Conservation (phyloP, 2,113 vertebrate genomes). For the Prunella himalayana region DNA sequence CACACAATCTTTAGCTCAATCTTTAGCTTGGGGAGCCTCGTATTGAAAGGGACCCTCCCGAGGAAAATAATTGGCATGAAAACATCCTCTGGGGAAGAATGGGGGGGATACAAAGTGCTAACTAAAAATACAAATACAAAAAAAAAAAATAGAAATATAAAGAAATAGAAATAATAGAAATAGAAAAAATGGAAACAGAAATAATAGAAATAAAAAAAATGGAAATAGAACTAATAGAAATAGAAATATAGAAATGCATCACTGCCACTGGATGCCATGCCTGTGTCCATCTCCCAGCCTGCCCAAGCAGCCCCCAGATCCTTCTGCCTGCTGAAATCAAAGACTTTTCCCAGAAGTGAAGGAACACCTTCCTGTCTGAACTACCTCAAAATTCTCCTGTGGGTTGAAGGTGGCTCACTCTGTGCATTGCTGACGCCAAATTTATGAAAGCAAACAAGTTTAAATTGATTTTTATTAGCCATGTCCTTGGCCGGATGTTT, state of each 20-base stretch:
- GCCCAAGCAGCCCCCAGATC: neutral
- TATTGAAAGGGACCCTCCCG: accelerated
- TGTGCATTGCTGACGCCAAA: neutral
- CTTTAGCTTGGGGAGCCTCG: neutral
- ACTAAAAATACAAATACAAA: neutral
- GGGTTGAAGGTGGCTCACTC: neutral
- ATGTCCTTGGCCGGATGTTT: accelerated
- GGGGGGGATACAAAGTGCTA: too few relatives aligned
- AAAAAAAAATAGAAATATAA: too few relatives aligned
- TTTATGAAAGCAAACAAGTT: neutral
- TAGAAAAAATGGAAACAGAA: neutral
- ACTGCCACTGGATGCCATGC: neutral
- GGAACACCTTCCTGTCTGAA: neutral
- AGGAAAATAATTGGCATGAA: neutral
- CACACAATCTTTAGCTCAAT: accelerated
- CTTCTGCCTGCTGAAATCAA: neutral
- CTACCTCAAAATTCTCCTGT: accelerated
- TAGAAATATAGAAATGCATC: neutral
- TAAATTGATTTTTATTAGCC: neutral
- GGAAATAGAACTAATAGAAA: too few relatives aligned
- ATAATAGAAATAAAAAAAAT: neutral
- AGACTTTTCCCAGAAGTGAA: neutral
- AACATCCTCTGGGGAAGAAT: neutral
- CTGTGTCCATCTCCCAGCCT: neutral
- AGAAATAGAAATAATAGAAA: neutral